Percentiles rank a stretch among this genome's conserved stretches.
phyloP scores from a whole-genome alignment of 2,888 invertebrate species.

The Epiblema foenella region DNA sequence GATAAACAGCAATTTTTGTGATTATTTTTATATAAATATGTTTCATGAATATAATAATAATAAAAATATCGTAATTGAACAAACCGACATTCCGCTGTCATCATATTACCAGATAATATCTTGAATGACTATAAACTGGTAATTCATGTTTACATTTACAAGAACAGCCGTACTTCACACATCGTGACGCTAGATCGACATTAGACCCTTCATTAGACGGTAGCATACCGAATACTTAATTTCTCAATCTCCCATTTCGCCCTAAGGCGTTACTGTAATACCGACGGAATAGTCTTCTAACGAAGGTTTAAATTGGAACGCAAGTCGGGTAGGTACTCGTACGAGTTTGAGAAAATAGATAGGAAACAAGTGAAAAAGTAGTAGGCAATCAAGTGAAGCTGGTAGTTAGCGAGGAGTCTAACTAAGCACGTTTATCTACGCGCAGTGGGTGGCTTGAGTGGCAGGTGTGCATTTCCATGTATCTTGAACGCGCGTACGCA shows the following conservation, averaged over 20 bases:
- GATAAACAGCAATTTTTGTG: too few relatives aligned
- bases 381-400: slow-evolving; percentile 45
- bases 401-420: slow-evolving; percentile 51
- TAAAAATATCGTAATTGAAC: background rate
- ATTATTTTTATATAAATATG: too few relatives aligned
- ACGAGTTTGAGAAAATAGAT: slow-evolving; percentile 12
- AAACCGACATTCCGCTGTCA: slow-evolving; percentile 6
- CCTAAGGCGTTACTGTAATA: background rate
- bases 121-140: slow-evolving; percentile 16
- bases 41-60: background rate
- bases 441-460: slow-evolving; percentile 59
- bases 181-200: slow-evolving; percentile 47
- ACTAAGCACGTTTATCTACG: slow-evolving; percentile 56
- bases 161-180: slow-evolving; percentile 29
- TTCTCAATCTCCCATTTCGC: slow-evolving; percentile 18
- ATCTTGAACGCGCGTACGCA: slow-evolving; percentile 50
- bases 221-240: slow-evolving; percentile 48
- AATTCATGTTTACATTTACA: slow-evolving; percentile 30
- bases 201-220: slow-evolving; percentile 54
- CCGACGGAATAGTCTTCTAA: background rate
- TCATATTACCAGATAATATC: slow-evolving; percentile 18
- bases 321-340: background rate
- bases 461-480: slow-evolving; percentile 61
- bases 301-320: background rate
- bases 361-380: slow-evolving; percentile 47